phyloP scores from a whole-genome alignment of 2,888 invertebrate genomes.

The Tubulanus polymorphus region DNA sequence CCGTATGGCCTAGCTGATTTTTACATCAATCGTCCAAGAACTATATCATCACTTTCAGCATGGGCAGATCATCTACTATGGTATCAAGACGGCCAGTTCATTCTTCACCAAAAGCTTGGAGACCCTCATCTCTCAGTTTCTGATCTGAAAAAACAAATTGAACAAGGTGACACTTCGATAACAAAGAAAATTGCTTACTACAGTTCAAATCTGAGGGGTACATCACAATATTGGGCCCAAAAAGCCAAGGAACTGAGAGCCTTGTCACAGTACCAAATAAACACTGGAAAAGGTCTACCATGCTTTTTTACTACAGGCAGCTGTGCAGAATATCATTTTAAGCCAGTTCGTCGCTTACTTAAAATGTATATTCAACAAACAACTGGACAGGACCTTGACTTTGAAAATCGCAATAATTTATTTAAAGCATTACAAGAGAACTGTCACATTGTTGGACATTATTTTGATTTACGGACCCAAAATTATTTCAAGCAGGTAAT shows the following conservation, averaged over 20 bases:
- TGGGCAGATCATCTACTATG: constrained; percentile 15
- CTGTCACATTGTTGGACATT: constrained; percentile 17
- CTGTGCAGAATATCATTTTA: constrained; percentile 17
- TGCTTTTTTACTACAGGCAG: constrained; percentile 19
- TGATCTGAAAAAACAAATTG: constrained; percentile 13
- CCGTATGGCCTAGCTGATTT: constrained; percentile 23
- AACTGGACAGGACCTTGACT: constrained; percentile 1
- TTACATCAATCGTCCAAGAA: constrained; percentile 11
- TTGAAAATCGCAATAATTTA: neutral
- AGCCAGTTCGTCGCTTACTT: constrained; percentile 12
- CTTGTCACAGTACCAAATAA: constrained; percentile 21
- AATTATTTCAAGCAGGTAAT: constrained; percentile 9
- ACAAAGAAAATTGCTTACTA: constrained; percentile 16
- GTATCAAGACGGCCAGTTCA: constrained; percentile 18
- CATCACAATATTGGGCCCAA: constrained; percentile 21
- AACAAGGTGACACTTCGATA: constrained; percentile 8
- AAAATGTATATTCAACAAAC: constrained; percentile 5
- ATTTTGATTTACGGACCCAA: constrained; percentile 23
- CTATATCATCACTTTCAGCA: constrained; percentile 10
- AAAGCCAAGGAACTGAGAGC: constrained; percentile 16
- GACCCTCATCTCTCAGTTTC: constrained; percentile 20
- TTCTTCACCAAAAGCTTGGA: constrained; percentile 22
- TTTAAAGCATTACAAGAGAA: constrained; percentile 16
- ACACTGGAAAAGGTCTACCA: constrained; percentile 20
- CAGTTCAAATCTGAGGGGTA: constrained; percentile 17